Base-by-base conservation (phyloP, 2,113 vertebrate species). In the Lagopus leucura region DNA sequence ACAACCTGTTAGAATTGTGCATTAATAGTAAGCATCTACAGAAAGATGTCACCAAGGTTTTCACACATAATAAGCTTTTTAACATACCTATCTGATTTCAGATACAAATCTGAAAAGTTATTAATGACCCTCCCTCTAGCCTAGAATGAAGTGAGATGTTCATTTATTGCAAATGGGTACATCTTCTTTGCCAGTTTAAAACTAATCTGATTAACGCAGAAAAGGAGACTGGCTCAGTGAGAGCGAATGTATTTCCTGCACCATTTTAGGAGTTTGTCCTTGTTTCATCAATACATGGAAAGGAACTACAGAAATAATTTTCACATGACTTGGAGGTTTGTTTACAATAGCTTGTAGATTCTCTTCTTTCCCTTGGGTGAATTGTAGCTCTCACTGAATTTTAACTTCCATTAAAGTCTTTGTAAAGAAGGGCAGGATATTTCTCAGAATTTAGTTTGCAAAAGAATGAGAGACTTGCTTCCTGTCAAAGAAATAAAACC, bases 51-150 rank as follows among this genome's bases (percentile, higher is more conserved):
- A 60, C 89, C 13, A 52, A 72, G 38, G 67, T 60, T 92, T 95
- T 88, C 52, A 80, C 0, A 0, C 45, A 88, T 85, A 85, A 92
- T 74, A 92, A 85, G 82, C 48, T 89, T 85, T 89, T 58, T 8
- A 34, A 89, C 91, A 91, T 80, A 87, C 63, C 45, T 45, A 24
- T 81, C 66, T 85, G 50, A 73, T 71, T 94, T 82, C 40, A 93
- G 45, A 73, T 60, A 92, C 13, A 73, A 94, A 86, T 34, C 58
- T 79, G 74, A 92, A 82, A 93, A 82, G 10, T 50, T 54, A 60
- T 50, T 85, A 73, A 87, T 82, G 67, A 87, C 72, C 91, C 92
- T 95, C 25, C 78, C 91, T 38, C 84, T 89, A 91, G 85, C 64
- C 81, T 76, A 58, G 83, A 81, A 93, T 84, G 78, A 87, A 95